phyloP scores from a whole-genome alignment of 2,888 invertebrate genomes.

The Norana najaformis region DNA sequence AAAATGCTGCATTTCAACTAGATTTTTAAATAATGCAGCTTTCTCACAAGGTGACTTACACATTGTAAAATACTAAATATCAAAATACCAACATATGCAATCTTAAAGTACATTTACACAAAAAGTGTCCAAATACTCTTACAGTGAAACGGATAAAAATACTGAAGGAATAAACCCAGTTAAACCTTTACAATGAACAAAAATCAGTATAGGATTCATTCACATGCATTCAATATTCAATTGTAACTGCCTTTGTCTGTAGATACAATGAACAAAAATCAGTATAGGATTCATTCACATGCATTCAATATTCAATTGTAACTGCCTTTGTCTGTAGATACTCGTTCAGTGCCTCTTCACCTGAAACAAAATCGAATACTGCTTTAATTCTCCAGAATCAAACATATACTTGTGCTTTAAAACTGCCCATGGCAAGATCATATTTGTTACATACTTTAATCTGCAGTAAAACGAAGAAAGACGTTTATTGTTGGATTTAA shows the following conservation, averaged over 20 bases:
- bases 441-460: too few species aligned
- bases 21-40: neutral
- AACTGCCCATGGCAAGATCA: too few species aligned
- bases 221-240: conserved; percentile 73
- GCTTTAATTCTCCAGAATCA: neutral
- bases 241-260: conserved; percentile 89
- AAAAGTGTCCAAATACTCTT: neutral
- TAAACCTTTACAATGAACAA: neutral
- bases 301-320: conserved; percentile 80
- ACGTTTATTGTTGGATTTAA: too few species aligned
- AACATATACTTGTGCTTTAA: too few species aligned
- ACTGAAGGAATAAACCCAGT: neutral
- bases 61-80: neutral
- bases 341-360: conserved; percentile 88
- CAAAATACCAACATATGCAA: neutral
- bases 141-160: neutral
- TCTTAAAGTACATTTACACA: neutral
- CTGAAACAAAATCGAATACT: conserved; percentile 63
- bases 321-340: conserved; percentile 92
- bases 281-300: neutral
- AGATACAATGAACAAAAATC: too few species aligned
- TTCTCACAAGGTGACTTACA: neutral
- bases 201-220: neutral
- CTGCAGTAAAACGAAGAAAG: too few species aligned
- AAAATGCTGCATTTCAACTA: neutral